A percentile compares a stretch with the other conserved stretches of the same genome.
phyloP scores from a whole-genome alignment of 2,113 vertebrate genomes.

The Meles meles region DNA sequence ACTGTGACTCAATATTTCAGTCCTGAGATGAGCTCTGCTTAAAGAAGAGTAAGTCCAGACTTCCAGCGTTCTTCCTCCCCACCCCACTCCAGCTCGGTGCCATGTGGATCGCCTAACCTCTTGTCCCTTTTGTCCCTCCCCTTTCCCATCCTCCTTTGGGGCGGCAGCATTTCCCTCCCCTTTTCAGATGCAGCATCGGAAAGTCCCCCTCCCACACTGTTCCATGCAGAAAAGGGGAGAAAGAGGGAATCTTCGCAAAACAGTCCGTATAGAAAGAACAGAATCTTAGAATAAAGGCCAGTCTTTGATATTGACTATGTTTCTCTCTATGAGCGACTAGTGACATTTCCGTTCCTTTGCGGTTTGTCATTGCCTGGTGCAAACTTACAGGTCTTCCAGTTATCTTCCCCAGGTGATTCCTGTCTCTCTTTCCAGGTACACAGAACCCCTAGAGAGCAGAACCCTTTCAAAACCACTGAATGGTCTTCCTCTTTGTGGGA shows the following conservation, averaged over 20 bases:
- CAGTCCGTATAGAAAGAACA: background rate
- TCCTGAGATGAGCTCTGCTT: background rate
- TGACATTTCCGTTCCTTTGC: background rate
- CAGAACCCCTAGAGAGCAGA: background rate
- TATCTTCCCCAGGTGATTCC: background rate
- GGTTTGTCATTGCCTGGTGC: background rate
- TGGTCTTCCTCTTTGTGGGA: background rate
- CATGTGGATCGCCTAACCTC: rapidly evolving
- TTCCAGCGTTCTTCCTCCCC: background rate
- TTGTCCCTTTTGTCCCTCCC: background rate
- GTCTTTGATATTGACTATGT: background rate
- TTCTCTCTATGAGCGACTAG: rapidly evolving
- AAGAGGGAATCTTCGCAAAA: background rate
- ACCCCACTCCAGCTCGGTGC: background rate
- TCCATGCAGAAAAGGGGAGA: background rate
- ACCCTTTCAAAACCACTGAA: background rate
- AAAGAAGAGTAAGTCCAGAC: background rate
- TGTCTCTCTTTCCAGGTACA: background rate
- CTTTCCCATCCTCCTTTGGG: background rate
- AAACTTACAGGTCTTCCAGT: background rate
- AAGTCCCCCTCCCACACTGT: background rate
- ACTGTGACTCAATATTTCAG: background rate
- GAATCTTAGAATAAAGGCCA: background rate
- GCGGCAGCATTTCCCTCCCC: background rate
- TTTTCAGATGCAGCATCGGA: background rate